Conservation (phyloP, 1,140 invertebrate species). For the silkworm (Bombyx mori) region DNA sequence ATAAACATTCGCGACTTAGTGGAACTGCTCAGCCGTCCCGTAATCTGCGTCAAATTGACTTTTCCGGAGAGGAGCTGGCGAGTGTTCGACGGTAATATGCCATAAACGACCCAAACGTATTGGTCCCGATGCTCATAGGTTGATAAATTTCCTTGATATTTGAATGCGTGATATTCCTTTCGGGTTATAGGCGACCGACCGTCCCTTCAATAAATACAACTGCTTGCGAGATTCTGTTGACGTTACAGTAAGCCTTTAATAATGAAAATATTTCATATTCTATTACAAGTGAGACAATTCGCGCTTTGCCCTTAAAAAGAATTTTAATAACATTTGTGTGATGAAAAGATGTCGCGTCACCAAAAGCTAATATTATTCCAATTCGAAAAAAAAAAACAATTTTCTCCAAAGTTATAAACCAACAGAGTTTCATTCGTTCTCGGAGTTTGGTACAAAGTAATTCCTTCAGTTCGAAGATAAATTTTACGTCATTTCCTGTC, state of each 20-base stretch:
- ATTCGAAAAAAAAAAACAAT: conserved; percentile 45
- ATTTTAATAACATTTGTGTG: conserved; percentile 29
- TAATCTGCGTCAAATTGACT: conserved; percentile 64
- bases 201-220: conserved; percentile 49
- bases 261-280: conserved; percentile 29
- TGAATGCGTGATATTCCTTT: conserved; percentile 62
- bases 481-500: conserved; percentile 61
- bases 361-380: conserved; percentile 43
- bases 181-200: conserved; percentile 37
- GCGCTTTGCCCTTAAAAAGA: conserved; percentile 12
- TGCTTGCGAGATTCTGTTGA: conserved; percentile 29
- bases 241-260: conserved; percentile 33
- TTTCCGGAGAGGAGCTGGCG: conserved; percentile 54
- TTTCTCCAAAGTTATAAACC: conserved; percentile 53
- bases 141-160: conserved; percentile 66
- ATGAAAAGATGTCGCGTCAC: conserved; percentile 28
- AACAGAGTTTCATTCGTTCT: conserved; percentile 57
- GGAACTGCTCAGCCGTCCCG: conserved; percentile 43
- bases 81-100: conserved; percentile 58
- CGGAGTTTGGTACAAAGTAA: conserved; percentile 58
- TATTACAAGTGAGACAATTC: conserved; percentile 16
- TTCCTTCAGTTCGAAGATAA: conserved; percentile 59
- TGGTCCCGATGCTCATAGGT: conserved; percentile 51
- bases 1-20: conserved; percentile 47
- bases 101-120: conserved; percentile 65